Evolutionary conservation across 2,888 invertebrate species (phyloP).

Genomic region (Acanthopleura granulata): DNA sequence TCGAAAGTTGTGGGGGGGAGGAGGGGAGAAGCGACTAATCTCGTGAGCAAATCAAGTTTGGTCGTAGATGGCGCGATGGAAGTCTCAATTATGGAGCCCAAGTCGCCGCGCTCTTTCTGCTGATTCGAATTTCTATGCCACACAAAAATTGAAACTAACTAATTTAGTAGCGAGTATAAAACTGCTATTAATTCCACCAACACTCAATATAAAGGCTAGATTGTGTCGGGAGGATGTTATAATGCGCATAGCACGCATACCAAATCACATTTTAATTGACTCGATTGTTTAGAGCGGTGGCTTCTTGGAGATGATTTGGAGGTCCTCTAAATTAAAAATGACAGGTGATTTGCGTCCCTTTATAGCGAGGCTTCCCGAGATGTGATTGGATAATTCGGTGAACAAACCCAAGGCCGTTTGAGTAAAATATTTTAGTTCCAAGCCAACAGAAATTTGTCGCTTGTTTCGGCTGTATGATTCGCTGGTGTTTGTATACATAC

Average conservation of each 20-base stretch:
- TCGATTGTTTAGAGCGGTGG: background rate
- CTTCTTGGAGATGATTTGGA: too few species aligned
- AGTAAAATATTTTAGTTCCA: too few species aligned
- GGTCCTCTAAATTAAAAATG: background rate
- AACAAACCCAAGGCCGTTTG: too few species aligned
- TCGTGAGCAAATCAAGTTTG: conserved; percentile 12
- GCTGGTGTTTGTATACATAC: too few species aligned
- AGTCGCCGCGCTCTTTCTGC: background rate
- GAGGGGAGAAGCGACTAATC: background rate
- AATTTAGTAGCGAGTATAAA: conserved; percentile 16
- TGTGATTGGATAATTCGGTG: too few species aligned
- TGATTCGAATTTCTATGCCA: conserved; percentile 15
- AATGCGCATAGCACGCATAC: conserved; percentile 6
- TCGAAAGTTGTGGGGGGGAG: background rate
- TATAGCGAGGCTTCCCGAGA: too few species aligned
- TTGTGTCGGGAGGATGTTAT: conserved; percentile 5
- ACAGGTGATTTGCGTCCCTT: background rate
- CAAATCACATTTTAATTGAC: conserved; percentile 17
- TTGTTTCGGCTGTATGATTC: too few species aligned
- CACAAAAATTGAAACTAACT: conserved; percentile 19
- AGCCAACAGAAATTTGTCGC: too few species aligned
- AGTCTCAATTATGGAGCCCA: background rate
- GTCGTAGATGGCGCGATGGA: background rate
- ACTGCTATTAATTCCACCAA: conserved; percentile 1
- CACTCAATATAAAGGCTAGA: background rate